A percentile compares a stretch with the other conserved stretches of the same genome.
phyloP scores from a whole-genome alignment of 2,113 vertebrate species.

The Tragelaphus imberbis region DNA sequence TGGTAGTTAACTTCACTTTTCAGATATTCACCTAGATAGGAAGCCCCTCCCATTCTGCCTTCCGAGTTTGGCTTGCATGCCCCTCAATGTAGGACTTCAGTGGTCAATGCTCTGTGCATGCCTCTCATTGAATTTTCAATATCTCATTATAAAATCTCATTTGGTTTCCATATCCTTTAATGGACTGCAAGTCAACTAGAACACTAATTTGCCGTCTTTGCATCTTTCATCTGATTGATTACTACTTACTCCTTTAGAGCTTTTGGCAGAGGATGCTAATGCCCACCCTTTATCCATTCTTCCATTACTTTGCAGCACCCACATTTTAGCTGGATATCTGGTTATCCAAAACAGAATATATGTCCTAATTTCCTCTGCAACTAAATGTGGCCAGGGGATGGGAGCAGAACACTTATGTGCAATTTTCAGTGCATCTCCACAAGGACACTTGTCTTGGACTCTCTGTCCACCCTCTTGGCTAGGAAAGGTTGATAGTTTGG shows the following conservation, averaged over 20 bases:
- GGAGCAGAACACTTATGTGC: neutral
- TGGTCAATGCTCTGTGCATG: neutral
- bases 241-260: neutral
- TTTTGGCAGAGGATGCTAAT: neutral
- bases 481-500: neutral
- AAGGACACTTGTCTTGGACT: neutral
- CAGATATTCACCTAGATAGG: neutral
- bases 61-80: too few species aligned
- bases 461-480: neutral
- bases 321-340: neutral
- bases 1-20: neutral
- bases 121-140: neutral
- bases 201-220: neutral
- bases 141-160: neutral
- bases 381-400: neutral
- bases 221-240: neutral
- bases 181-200: neutral
- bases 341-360: neutral
- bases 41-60: neutral
- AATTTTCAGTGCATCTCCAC: neutral
- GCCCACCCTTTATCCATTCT: neutral
- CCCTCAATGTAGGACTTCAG: neutral
- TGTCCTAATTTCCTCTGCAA: neutral
- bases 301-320: neutral
- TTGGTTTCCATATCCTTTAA: neutral